phyloP scores from a whole-genome alignment of 2,113 vertebrate genomes.

The Dinomys branickii region DNA sequence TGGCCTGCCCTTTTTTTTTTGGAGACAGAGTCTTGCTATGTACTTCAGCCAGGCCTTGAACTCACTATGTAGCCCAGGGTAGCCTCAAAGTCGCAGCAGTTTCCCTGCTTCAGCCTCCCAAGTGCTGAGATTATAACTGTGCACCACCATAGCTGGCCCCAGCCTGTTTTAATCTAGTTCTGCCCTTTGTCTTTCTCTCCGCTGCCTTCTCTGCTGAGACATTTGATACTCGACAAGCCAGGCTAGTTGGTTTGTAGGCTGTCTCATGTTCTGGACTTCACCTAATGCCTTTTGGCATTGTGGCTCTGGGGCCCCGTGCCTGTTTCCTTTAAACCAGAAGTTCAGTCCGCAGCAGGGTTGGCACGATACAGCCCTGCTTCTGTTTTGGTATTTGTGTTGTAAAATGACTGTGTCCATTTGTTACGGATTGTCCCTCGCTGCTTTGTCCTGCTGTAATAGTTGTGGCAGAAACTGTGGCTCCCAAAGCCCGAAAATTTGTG shows the following conservation, averaged over 20 bases:
- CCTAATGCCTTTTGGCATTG: background rate
- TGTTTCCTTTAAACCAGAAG: conserved; percentile 3
- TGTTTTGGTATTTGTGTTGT: conserved; percentile 23
- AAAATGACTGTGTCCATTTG: background rate
- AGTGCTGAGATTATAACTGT: background rate
- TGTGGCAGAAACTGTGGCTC: background rate
- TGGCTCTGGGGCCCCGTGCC: background rate
- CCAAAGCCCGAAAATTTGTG: background rate
- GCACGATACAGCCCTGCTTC: background rate
- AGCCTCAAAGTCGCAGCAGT: background rate
- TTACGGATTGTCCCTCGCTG: background rate
- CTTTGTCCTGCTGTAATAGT: background rate
- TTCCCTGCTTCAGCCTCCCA: background rate
- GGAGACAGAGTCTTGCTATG: background rate
- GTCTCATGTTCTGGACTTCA: background rate
- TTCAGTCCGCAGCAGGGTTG: background rate
- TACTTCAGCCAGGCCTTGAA: background rate
- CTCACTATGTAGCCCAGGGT: background rate
- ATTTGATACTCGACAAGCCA: background rate
- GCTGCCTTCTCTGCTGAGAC: background rate
- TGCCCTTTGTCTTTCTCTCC: background rate
- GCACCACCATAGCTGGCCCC: background rate
- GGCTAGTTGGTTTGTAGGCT: background rate
- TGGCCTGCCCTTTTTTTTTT: background rate
- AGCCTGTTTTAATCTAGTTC: background rate